Percentiles rank a stretch among this genome's conserved stretches.
phyloP scores from a whole-genome alignment of 2,113 vertebrate species.

The Desmodus rotundus region DNA sequence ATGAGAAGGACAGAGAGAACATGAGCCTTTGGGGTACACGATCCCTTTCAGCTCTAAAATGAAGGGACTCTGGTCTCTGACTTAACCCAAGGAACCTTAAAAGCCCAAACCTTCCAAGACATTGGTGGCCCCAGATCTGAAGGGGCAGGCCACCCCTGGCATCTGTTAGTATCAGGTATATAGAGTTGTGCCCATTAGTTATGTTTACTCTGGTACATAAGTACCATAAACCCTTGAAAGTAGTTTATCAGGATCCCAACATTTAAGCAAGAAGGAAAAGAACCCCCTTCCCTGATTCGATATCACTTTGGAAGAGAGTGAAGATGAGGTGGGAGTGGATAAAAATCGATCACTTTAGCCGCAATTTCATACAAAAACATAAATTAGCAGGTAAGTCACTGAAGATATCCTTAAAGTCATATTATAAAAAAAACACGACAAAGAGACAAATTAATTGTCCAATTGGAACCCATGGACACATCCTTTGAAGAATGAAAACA shows the following conservation, averaged over 20 bases:
- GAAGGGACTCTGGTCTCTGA: not conserved
- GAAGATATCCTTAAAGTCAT: not conserved
- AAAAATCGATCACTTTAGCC: not conserved
- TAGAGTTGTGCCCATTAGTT: not conserved
- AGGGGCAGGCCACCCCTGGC: not conserved
- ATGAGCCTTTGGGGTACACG: not conserved
- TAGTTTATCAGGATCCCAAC: not conserved
- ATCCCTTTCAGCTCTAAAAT: not conserved
- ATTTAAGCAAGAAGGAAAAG: not conserved
- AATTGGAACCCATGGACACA: not conserved
- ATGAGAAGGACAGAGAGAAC: not conserved
- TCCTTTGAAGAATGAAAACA: not conserved
- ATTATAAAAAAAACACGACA: not conserved
- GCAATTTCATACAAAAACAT: not conserved
- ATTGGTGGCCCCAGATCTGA: not conserved
- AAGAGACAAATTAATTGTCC: not conserved
- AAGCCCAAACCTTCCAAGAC: not conserved
- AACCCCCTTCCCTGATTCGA: not conserved
- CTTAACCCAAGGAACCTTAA: not conserved
- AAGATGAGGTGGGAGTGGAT: not conserved
- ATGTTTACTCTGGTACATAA: not conserved
- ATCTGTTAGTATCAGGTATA: not conserved
- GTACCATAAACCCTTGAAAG: not conserved
- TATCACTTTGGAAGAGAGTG: not conserved
- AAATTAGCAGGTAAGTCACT: not conserved